phyloP scores from a whole-genome alignment of 2,797 vertebrate species.

The Poecilia gillii region DNA sequence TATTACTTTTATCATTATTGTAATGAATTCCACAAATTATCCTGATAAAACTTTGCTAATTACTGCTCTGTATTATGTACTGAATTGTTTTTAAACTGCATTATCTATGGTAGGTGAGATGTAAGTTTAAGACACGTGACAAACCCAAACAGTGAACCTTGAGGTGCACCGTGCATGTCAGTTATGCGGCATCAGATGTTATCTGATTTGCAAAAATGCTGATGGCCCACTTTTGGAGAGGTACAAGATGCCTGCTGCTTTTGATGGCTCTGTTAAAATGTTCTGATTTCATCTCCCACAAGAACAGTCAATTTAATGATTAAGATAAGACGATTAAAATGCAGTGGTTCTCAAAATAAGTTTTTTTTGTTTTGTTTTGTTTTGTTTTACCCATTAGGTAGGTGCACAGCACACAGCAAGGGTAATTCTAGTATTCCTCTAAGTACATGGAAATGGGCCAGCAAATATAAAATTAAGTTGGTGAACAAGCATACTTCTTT shows the following conservation, averaged over 20 bases:
- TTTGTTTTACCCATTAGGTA: neutral
- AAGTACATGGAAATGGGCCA: neutral
- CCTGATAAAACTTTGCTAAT: neutral
- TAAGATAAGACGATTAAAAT: neutral
- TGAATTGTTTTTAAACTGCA: neutral
- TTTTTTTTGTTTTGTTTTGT: too few species aligned
- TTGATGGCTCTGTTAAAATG: slow-evolving; percentile 17
- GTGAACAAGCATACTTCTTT: too few species aligned
- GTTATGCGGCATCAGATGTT: neutral
- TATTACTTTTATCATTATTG: neutral
- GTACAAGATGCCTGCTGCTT: slow-evolving; percentile 5
- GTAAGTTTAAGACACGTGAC: neutral
- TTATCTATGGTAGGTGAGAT: neutral
- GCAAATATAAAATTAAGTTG: neutral
- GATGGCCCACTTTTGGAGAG: neutral
- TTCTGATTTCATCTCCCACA: neutral
- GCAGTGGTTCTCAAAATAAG: neutral
- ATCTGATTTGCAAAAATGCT: neutral
- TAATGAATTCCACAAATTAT: neutral
- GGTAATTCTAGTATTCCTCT: neutral
- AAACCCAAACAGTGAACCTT: neutral
- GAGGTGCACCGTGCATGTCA: neutral
- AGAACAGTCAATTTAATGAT: slow-evolving; percentile 12
- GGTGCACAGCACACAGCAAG: neutral
- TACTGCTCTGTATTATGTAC: neutral